A percentile compares a stretch with the other conserved stretches of the same genome.
phyloP scores from a whole-genome alignment of 2,113 vertebrate genomes.

The Poeciliopsis prolifica region DNA sequence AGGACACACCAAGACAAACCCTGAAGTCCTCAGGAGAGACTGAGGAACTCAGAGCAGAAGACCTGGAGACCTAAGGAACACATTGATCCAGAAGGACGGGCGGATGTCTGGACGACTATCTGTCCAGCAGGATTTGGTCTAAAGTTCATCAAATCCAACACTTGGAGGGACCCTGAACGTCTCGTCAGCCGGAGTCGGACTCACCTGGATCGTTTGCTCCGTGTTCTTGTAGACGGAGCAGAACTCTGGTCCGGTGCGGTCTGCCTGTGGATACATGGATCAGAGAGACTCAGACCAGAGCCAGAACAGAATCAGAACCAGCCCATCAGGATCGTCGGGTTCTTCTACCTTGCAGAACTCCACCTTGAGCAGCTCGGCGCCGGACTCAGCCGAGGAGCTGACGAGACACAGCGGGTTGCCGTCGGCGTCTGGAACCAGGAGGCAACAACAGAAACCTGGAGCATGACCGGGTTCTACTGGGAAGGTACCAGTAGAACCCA shows the following conservation, averaged over 20 bases:
- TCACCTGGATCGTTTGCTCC: conserved; percentile 87
- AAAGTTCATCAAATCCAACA: too few relatives aligned
- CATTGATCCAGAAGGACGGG: background rate
- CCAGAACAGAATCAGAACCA: background rate
- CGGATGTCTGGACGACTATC: too few relatives aligned
- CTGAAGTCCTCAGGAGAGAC: background rate
- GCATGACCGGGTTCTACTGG: background rate
- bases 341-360: conserved; percentile 87
- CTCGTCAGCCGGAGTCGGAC: conserved; percentile 17
- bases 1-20: background rate
- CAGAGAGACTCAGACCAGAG: conserved; percentile 20
- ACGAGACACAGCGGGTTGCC: conserved; percentile 86
- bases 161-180: background rate
- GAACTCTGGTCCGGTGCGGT: conserved; percentile 87
- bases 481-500: too few relatives aligned
- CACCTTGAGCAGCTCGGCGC: conserved; percentile 91
- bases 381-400: conserved; percentile 84
- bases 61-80: too few relatives aligned
- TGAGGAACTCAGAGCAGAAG: background rate
- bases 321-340: accelerated
- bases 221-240: conserved; percentile 82
- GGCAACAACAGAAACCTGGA: background rate
- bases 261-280: conserved; percentile 77
- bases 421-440: conserved; percentile 75
- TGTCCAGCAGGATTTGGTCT: too few relatives aligned